Conservation (phyloP, 2,797 vertebrate genomes). For the Fistularia commersonii region DNA sequence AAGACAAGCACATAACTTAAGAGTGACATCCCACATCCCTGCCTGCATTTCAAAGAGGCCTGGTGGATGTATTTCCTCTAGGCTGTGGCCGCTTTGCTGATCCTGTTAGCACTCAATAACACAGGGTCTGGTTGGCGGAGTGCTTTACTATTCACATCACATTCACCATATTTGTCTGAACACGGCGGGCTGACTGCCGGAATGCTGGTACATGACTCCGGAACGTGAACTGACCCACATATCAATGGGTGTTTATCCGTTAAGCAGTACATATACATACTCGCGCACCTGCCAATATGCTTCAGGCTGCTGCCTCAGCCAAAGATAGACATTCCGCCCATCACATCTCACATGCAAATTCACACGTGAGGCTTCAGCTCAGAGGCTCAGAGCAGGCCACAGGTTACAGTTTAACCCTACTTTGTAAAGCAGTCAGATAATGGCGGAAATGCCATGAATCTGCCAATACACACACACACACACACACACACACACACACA, state of each 20-base stretch:
- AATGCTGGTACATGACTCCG: conserved; percentile 10
- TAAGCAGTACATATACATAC: conserved; percentile 5
- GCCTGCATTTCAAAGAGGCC: too few species aligned
- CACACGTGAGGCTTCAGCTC: conserved; percentile 16
- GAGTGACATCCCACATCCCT: too few species aligned
- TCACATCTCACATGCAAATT: conserved; percentile 50
- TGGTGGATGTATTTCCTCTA: too few species aligned
- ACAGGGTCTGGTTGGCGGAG: too few species aligned
- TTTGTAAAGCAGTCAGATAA: conserved; percentile 52
- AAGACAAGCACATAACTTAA: too few species aligned
- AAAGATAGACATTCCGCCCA: conserved; percentile 41
- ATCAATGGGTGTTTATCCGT: conserved; percentile 24
- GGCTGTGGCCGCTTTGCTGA: too few species aligned
- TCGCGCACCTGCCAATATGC: conserved; percentile 27
- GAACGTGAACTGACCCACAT: conserved; percentile 32
- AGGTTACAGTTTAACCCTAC: conserved; percentile 56
- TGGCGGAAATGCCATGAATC: background rate
- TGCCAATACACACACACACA: background rate
- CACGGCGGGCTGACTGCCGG: conserved; percentile 1
- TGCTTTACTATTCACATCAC: background rate
- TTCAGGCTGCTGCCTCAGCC: conserved; percentile 19
- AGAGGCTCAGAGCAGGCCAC: conserved; percentile 32
- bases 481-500: background rate
- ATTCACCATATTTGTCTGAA: conserved; percentile 10
- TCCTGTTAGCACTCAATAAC: too few species aligned